These are phyloP conservation scores for Stenodema calcarata DNA, from an alignment of 2,888 invertebrate species.

Conservation along the genomic window DNA sequence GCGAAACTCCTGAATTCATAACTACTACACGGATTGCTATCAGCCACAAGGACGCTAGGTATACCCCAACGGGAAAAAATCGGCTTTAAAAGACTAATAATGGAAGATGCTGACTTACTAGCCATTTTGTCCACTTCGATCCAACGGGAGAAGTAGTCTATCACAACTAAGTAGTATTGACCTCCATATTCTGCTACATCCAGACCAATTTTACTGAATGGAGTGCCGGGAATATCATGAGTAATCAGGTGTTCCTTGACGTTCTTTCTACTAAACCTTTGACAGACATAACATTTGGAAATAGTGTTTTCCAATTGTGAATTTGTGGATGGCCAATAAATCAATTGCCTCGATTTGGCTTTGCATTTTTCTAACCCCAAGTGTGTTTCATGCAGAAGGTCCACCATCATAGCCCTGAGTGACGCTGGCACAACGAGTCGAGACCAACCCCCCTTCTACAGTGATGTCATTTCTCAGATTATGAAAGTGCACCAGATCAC, in stretches of 20 bases:
- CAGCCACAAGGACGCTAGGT: not conserved
- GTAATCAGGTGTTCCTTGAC: not conserved
- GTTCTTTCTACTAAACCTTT: not conserved
- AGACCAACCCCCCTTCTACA: too few relatives aligned
- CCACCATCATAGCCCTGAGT: not conserved
- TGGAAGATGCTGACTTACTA: not conserved
- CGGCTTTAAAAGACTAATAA: not conserved
- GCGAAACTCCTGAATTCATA: not conserved
- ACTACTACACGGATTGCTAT: not conserved
- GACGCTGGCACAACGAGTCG: too few relatives aligned
- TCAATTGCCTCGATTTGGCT: not conserved
- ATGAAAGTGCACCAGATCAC: too few relatives aligned
- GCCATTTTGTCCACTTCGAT: not conserved
- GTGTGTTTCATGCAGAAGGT: not conserved
- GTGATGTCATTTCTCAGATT: too few relatives aligned
- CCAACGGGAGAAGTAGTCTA: conserved; percentile 19
- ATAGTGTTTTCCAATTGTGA: not conserved
- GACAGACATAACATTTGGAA: not conserved
- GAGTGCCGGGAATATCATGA: not conserved
- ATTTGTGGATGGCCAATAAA: not conserved
- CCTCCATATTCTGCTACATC: not conserved
- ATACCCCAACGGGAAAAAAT: conserved; percentile 7
- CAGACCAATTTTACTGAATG: conserved; percentile 9
- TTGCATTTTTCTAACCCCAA: not conserved
- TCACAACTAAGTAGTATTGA: not conserved